A percentile compares a stretch with the other conserved stretches of the same genome.
These are phyloP conservation scores for Neoascia interrupta DNA, from an alignment of 2,888 invertebrate genomes.

Conservation along the genomic window DNA sequence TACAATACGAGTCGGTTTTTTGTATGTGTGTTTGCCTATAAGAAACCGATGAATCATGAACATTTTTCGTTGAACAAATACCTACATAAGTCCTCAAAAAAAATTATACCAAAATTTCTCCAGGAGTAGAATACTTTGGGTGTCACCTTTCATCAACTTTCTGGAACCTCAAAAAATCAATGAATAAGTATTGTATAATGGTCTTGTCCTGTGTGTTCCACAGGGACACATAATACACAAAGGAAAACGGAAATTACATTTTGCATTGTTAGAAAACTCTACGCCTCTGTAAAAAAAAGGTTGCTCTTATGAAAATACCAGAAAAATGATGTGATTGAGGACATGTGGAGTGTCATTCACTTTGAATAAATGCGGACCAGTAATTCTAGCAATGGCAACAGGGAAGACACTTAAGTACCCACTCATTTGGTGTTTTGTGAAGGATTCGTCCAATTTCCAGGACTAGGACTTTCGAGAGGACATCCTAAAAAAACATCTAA, in stretches of 20 bases:
- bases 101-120: slow-evolving; percentile 11
- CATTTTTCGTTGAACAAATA: slow-evolving; percentile 9
- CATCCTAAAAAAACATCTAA: slow-evolving; percentile 19
- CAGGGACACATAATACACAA: too few relatives aligned
- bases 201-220: too few relatives aligned
- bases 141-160: slow-evolving; percentile 60
- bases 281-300: slow-evolving; percentile 29
- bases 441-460: slow-evolving; percentile 14
- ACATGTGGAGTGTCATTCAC: slow-evolving; percentile 58
- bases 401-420: slow-evolving; percentile 45
- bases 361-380: slow-evolving; percentile 17
- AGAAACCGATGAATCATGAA: slow-evolving; percentile 7
- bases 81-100: slow-evolving; percentile 1
- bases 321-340: slow-evolving; percentile 46
- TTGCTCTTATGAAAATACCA: slow-evolving; percentile 22
- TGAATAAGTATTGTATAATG: neutral
- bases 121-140: slow-evolving; percentile 36
- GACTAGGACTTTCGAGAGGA: slow-evolving; percentile 3
- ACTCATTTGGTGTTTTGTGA: slow-evolving; percentile 45
- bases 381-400: slow-evolving; percentile 3
- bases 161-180: slow-evolving; percentile 37
- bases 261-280: slow-evolving; percentile 31
- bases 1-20: slow-evolving; percentile 2
- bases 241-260: slow-evolving; percentile 54
- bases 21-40: neutral